phyloP scores from a whole-genome alignment of 2,113 vertebrate genomes.

The Acanthochromis polyacanthus region DNA sequence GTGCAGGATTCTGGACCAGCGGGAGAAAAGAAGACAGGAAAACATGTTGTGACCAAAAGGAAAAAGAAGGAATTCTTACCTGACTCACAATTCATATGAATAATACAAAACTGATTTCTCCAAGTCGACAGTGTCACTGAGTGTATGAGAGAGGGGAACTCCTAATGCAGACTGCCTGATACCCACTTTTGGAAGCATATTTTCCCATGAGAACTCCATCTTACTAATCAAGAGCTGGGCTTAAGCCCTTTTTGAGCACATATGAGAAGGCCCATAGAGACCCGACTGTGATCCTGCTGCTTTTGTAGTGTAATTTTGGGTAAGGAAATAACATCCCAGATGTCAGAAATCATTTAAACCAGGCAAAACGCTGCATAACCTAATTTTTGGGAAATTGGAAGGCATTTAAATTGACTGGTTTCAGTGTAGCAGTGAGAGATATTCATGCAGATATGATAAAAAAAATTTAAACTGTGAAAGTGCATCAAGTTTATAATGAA shows the following conservation, averaged over 20 bases:
- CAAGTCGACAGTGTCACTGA: conserved; percentile 20
- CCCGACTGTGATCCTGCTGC: conserved; percentile 45
- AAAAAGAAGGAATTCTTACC: conserved; percentile 21
- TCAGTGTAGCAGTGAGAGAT: conserved; percentile 25
- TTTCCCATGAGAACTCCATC: conserved; percentile 63
- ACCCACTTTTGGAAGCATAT: conserved; percentile 52
- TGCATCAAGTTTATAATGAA: not conserved
- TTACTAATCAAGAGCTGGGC: conserved; percentile 71
- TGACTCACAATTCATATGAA: not conserved
- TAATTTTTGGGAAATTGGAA: conserved; percentile 28
- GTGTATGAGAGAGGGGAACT: conserved; percentile 14
- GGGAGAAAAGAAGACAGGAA: conserved; percentile 22
- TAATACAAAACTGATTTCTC: conserved; percentile 20
- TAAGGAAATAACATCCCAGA: conserved; percentile 69
- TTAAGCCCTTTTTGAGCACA: conserved; percentile 44
- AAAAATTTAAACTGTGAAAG: not conserved
- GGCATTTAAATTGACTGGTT: conserved; percentile 28
- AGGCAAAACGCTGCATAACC: conserved; percentile 41
- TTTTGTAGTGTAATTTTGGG: conserved; percentile 56
- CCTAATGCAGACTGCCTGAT: conserved; percentile 55
- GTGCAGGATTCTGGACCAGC: conserved; percentile 31
- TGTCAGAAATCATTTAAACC: conserved; percentile 60
- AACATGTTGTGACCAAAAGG: conserved; percentile 27
- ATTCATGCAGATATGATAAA: not conserved
- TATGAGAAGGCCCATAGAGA: conserved; percentile 58